A percentile compares a stretch with the other conserved stretches of the same genome.
Evolutionary conservation across 2,888 invertebrate genomes (phyloP).

Genomic region (Drosophila prolongata): DNA sequence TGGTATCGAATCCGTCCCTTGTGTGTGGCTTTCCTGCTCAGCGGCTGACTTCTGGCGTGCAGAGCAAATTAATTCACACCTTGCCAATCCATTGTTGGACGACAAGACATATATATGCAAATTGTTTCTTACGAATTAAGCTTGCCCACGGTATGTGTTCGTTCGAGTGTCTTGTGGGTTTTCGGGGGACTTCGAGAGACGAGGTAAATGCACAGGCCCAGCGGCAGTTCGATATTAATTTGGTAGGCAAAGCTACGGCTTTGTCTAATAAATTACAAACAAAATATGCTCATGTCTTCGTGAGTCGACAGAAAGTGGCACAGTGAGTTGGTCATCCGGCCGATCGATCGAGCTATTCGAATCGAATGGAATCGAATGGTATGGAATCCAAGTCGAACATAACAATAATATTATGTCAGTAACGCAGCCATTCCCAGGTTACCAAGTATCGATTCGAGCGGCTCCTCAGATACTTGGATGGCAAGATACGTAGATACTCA

Average conservation of each 20-base stretch:
- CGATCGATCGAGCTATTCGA: conserved; percentile 23
- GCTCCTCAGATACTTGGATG: conserved; percentile 45
- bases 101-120: conserved; percentile 78
- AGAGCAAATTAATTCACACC: conserved; percentile 83
- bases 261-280: conserved; percentile 81
- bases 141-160: conserved; percentile 25
- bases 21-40: conserved; percentile 71
- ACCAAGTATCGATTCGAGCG: conserved; percentile 62
- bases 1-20: conserved; percentile 22
- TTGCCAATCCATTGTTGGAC: conserved; percentile 78
- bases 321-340: conserved; percentile 35
- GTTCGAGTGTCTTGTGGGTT: background rate
- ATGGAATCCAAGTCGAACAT: conserved; percentile 47
- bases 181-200: background rate
- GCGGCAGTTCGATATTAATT: conserved; percentile 63
- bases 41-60: conserved; percentile 70
- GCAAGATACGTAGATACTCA: conserved; percentile 33
- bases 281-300: conserved; percentile 79
- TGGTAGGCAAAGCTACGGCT: conserved; percentile 76
- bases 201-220: conserved; percentile 3
- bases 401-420: conserved; percentile 79
- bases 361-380: conserved; percentile 26
- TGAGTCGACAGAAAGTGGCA: conserved; percentile 75
- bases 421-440: conserved; percentile 24
- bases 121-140: conserved; percentile 80